Conservation (phyloP, 2,888 invertebrate genomes). For the Euclidia mi region DNA sequence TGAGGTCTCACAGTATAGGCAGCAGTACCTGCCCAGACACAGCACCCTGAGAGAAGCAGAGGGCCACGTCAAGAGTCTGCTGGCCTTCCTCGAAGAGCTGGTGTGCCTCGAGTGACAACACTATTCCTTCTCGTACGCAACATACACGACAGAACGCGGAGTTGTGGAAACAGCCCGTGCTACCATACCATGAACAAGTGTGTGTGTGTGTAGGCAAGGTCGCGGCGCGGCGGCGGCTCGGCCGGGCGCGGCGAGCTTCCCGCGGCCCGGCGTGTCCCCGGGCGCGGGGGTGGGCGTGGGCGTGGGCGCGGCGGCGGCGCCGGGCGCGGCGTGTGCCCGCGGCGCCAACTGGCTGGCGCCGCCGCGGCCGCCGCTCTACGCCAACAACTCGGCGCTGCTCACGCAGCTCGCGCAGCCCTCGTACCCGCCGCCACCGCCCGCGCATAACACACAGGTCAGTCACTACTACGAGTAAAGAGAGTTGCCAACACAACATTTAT, state of each 20-base stretch:
- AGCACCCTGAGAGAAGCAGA: no score
- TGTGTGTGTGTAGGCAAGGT: conserved; percentile 56
- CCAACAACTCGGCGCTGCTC: conserved; percentile 87
- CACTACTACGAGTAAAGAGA: no score
- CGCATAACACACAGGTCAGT: conserved; percentile 64
- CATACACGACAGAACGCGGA: no score
- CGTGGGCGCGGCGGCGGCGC: conserved; percentile 26
- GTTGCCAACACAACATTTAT: no score
- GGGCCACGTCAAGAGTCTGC: no score
- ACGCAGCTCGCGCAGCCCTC: conserved; percentile 92
- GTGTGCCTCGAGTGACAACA: no score
- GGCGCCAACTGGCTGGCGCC: conserved; percentile 68
- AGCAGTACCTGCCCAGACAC: no score
- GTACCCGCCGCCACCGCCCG: conserved; percentile 82
- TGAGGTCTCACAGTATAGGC: no score
- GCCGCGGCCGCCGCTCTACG: conserved; percentile 78
- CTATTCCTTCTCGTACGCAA: no score
- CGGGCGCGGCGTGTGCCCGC: conserved; percentile 57
- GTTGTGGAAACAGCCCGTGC: no score
- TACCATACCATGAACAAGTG: neutral
- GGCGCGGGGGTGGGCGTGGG: conserved; percentile 39
- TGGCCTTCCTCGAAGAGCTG: no score
- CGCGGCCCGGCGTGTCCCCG: conserved; percentile 29
- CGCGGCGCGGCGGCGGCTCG: no score
- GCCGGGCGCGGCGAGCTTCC: conserved; percentile 27